Conservation (phyloP, 2,797 vertebrate genomes). For the Leucoraja ocellata region DNA sequence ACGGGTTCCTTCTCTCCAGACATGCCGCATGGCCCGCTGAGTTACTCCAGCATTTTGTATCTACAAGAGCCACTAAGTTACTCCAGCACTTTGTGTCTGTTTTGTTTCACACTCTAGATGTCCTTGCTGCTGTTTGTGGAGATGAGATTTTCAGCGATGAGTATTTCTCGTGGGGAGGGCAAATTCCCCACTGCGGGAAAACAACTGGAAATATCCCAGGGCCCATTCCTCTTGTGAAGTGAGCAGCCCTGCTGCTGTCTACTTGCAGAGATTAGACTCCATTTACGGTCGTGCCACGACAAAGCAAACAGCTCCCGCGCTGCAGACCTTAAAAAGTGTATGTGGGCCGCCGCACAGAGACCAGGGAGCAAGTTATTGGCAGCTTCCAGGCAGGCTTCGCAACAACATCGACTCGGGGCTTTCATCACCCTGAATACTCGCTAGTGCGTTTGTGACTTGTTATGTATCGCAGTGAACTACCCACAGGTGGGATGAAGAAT, state of each 20-base stretch:
- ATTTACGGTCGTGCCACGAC: neutral
- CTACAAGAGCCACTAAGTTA: no score
- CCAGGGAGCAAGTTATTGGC: constrained; percentile 8
- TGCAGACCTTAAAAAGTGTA: constrained; percentile 23
- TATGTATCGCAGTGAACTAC: neutral
- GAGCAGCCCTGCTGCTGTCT: neutral
- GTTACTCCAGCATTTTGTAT: no score
- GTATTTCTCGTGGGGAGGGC: neutral
- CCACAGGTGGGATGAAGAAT: neutral
- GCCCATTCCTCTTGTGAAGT: constrained; percentile 1
- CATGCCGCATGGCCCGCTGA: no score
- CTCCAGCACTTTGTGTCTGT: neutral
- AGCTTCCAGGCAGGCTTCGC: neutral
- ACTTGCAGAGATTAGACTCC: neutral
- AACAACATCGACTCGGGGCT: neutral
- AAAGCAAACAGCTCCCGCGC: neutral
- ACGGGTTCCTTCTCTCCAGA: no score
- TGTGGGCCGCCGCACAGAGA: neutral
- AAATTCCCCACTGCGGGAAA: neutral
- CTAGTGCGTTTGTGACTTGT: neutral
- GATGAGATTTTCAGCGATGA: neutral
- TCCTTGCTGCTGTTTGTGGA: neutral
- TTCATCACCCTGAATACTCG: neutral
- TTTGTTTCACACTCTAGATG: neutral
- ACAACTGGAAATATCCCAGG: constrained; percentile 16